Base-by-base conservation (phyloP, 2,797 vertebrate species). In the Sibirionetta formosa region DNA sequence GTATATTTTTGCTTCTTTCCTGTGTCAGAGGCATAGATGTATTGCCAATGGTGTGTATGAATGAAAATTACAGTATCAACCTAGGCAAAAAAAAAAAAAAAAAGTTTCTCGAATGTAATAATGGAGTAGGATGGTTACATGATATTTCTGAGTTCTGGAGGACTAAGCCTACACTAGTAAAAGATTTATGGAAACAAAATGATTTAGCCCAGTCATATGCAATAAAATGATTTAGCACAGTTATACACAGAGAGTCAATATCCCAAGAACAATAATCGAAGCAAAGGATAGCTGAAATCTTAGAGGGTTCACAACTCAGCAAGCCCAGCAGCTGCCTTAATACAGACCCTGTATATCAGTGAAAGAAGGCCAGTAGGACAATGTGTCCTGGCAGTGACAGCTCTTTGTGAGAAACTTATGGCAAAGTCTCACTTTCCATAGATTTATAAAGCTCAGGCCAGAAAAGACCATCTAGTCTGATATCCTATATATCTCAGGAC, bases 351-450 rank as follows among this genome's bases (percentile, higher is more conserved):
- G 56, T 86, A 53, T 76, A 91, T 95, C 80, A 91, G 51, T 42
- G 82, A 79, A 95, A 94, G 93, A 86, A 88, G 91, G 88, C 91
- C 75, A 94, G 91, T 90, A 94, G 93, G 90, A 96, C 93, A 96
- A 29, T 51, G 83, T 94, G 92, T 92, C 78, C 91, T 90, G 90
- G 26, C 70, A 84, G 68, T 85, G 90, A 95, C 90, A 94, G 83
- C 44, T 79, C 71, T 87, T 82, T 92, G 70, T 92, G 75, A 82
- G 72, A 86, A 93, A 94, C 86, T 95, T 94, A 87, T 1, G 50
- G 88, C 83, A 93, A 82, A 80, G 44, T 86, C 77, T 94, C 83
- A 44, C 64, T 91, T 94, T 57, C 57, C 57, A 4, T 69, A 64
- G 93, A 94, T 95, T 93, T 95, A 96, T 96, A 95, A 93, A 94